Conservation (phyloP, 2,888 invertebrate species). For the Pristionchus arcanus region DNA sequence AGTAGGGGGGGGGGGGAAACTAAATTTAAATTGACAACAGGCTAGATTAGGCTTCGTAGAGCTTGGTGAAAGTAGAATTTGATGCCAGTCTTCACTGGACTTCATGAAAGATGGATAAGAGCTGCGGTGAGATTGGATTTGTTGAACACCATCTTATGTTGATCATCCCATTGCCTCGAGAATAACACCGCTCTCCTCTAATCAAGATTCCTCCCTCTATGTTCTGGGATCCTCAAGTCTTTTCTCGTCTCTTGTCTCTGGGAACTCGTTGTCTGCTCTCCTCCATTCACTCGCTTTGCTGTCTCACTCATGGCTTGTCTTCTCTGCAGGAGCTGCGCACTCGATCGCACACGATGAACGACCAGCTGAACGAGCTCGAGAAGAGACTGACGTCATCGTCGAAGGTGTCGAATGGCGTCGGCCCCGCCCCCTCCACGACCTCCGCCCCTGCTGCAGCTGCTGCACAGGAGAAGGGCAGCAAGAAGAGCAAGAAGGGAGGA, state of each 20-base stretch:
- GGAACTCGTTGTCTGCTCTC: background rate
- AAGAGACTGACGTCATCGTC: conserved; percentile 61
- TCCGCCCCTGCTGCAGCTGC: conserved; percentile 20
- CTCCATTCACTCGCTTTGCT: background rate
- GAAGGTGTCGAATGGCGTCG: background rate
- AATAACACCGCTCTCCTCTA: background rate
- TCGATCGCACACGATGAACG: conserved; percentile 67
- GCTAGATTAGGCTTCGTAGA: too few species aligned
- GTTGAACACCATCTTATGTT: too few species aligned
- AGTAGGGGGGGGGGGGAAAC: too few species aligned
- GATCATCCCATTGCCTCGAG: background rate
- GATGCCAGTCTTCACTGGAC: background rate
- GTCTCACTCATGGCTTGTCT: background rate
- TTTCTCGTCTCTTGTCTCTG: background rate
- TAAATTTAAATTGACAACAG: too few species aligned
- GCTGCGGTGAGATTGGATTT: background rate
- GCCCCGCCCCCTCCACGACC: background rate
- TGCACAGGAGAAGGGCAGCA: conserved; percentile 17
- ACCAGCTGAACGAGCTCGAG: conserved; percentile 75
- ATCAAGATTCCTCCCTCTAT: background rate
- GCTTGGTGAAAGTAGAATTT: background rate
- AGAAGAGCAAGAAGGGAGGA: conserved; percentile 18
- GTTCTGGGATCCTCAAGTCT: background rate
- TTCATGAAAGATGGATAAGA: background rate
- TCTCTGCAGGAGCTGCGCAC: conserved; percentile 53